Percentiles rank a stretch among this genome's conserved stretches.
These are phyloP conservation scores for Xiphorhynchus erythropygius DNA, from an alignment of 2,797 vertebrate species.

Conservation along the genomic window DNA sequence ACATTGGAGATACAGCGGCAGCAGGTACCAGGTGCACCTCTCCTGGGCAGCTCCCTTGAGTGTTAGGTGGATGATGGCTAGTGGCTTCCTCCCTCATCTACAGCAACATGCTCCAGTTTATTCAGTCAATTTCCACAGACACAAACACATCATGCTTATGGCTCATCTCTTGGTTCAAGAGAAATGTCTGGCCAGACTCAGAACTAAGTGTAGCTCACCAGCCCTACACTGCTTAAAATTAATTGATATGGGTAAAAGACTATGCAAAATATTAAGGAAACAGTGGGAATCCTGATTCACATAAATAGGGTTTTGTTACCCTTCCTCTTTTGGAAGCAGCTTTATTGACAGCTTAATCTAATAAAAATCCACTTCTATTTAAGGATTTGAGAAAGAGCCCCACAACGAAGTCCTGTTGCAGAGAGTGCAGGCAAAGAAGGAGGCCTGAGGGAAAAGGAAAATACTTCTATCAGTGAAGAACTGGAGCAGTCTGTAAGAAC, in stretches of 20 bases:
- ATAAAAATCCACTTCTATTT: neutral
- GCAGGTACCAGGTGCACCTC: accelerated
- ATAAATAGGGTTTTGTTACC: neutral
- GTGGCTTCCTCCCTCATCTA: neutral
- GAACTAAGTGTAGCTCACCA: neutral
- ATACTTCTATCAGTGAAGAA: neutral
- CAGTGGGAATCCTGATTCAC: neutral
- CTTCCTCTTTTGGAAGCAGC: neutral
- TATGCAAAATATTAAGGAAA: neutral
- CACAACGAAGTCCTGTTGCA: neutral
- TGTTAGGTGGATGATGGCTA: neutral
- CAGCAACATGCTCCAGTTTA: neutral
- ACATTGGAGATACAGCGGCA: neutral
- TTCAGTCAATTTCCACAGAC: neutral
- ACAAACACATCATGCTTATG: accelerated
- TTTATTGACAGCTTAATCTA: neutral
- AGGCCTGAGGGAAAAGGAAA: neutral
- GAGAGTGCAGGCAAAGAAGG: neutral
- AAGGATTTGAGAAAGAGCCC: neutral
- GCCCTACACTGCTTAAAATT: neutral
- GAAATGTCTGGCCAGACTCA: neutral
- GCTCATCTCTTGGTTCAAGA: neutral
- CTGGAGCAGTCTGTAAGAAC: neutral
- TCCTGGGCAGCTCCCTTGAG: neutral
- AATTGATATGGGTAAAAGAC: neutral